Evolutionary conservation across 2,888 invertebrate genomes (phyloP), one percentile per base, ranked within the genome.

Genomic region (Philopedon plagiatum): DNA sequence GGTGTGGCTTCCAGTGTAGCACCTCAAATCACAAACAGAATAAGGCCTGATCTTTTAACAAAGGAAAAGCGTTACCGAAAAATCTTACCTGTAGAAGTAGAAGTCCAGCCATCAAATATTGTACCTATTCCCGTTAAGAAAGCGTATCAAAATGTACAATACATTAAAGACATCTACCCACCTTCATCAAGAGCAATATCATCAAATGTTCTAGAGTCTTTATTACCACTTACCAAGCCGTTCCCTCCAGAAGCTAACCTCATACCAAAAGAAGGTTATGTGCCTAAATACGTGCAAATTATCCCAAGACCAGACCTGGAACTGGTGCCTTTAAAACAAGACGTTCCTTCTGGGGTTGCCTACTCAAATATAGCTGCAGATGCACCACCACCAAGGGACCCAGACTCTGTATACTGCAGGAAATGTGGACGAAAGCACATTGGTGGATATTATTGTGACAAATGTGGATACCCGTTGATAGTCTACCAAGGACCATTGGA

Each of bases 371-470:
- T 54, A 11, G 32, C 29, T 2, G 54, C 13, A 8, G 15, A 29
- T 32, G 0, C 21, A 18, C 11, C 19, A 18, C 4, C 5, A 1
- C 9, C 34, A 23, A 9, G 5, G 7, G 21, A 29, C 2, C 18
- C 29, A 0, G 19, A 15, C 9, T 19, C 37, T 11, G 21, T 11
- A 23, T 58, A 32, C 21, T 58, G 66, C 23, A 32, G 15, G 13
- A 46, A 34, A 23, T 66, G 66, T 23, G 66, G 66, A 0, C 34
- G 23, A 21, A 46, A 46, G 32, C 46, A 58, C 19, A 18, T 21
- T 13, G 66, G 66, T 9, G 34, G 46, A 13, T 58, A 32, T 46
- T 66, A 57, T 44, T 66, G 66, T 32, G 32, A 23, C 15, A 44
- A 58, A 21, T 66, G 66, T 23, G 66, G 66, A 8, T 34, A 26